Base-by-base conservation (phyloP, 2,113 vertebrate genomes). In the Glareola pratincola region DNA sequence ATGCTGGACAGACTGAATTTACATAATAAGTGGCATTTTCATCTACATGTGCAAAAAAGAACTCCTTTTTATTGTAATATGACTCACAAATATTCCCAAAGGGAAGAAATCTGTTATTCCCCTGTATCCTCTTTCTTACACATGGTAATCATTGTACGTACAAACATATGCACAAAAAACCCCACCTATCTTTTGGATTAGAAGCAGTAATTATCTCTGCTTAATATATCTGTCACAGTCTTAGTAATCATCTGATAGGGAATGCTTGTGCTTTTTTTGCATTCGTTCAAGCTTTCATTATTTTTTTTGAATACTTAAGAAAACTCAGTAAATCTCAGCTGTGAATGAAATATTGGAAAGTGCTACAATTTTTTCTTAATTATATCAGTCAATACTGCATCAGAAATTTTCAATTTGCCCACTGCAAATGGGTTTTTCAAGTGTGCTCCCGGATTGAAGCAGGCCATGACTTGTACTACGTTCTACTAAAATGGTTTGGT, bases 321-420 rank as follows among this genome's bases (percentile, higher is more conserved):
- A 82, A 62, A 76, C 41, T 64, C 14, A 45, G 26, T 56, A 69
- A 76, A 90, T 14, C 24, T 85, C 75, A 92, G 8, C 36, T 88
- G 41, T 54, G 45, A 62, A 23, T 74, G n/a, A 80, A 90, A 47
- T 91, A 77, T 24, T 90, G 64, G 72, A 78, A 94, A 91, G 54
- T 0, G 0, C 37, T 88, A 54, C 29, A 77, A 86, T 79, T 67
- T 63, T 53, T 90, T 14, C 87, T 95, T 96, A 81, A 84, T 90
- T 95, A n/a, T 78, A 84, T 90, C 43, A 47, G 37, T 88, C 45
- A 69, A 50, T 80, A 68, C 30, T 62, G 29, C 36, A 76, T 47
- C 85, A 91, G 75, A 89, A 91, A 72, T 81, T 50, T 91, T 45
- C 20, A 76, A 29, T 92, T 95, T 96, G 27, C 72, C 88, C 68